Percentiles rank a stretch among this genome's conserved stretches.
Conservation (phyloP, 2,113 vertebrate genomes). For the Urocynchramus pylzowi region DNA sequence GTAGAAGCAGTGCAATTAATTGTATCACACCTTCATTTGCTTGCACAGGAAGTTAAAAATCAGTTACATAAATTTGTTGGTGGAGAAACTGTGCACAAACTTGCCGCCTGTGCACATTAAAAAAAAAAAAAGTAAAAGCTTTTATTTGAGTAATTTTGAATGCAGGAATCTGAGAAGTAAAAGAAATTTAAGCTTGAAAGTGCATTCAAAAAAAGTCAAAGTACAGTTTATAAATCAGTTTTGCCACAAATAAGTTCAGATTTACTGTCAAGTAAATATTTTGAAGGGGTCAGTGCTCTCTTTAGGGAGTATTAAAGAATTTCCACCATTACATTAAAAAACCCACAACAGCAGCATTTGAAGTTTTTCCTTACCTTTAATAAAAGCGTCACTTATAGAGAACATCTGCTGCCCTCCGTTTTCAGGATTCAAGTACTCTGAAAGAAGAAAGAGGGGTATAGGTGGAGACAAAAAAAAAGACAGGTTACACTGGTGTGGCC, state of each 20-base stretch:
- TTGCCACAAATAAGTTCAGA: background rate
- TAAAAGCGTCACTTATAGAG: constrained; percentile 96
- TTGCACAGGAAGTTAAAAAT: background rate
- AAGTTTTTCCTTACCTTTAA: constrained; percentile 83
- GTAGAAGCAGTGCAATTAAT: background rate
- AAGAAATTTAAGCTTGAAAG: background rate
- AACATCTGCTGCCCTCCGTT: constrained; percentile 90
- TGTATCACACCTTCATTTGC: background rate
- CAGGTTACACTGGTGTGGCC: constrained; percentile 29
- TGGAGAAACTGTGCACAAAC: background rate
- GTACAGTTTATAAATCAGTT: background rate
- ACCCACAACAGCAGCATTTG: background rate
- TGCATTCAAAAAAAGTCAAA: background rate
- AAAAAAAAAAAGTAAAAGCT: background rate
- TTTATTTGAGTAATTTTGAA: background rate
- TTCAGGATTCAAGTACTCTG: constrained; percentile 90
- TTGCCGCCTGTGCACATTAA: no score
- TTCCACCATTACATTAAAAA: background rate
- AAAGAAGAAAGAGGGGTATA: constrained; percentile 64
- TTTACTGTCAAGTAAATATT: background rate
- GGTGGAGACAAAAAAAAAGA: constrained; percentile 51
- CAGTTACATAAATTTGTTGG: background rate
- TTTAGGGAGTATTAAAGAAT: background rate
- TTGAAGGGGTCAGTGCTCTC: background rate
- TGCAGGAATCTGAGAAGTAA: background rate